Evolutionary conservation across 2,797 vertebrate species (phyloP), one percentile per base, ranked within the genome.

Genomic region (Microcaecilia unicolor): DNA sequence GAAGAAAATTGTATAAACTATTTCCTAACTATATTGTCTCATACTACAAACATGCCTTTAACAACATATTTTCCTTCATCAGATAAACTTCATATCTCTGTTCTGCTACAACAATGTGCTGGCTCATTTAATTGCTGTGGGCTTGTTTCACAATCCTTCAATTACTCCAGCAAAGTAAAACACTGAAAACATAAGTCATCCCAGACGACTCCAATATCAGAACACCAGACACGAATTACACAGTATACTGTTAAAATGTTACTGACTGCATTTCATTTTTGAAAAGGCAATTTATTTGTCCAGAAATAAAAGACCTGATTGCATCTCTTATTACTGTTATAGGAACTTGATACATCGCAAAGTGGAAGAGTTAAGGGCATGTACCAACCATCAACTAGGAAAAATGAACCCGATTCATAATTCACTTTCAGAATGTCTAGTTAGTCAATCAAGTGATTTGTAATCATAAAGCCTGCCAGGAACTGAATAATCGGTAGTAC

Each of bases 361-460:
- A 67, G 51, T 56, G 42, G 41, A 73, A 74, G 70, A 74, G 48
- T 74, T 74, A 74, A 47, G 70, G 41, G 37, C 58, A 63, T 75
- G 60, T 67, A 69, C 57, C 61, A 75, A 74, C 61, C 73, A 72
- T 67, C 72, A 71, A 69, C 51, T 55, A 73, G 61, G 56, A 73
- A 79, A 80, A 81, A 68, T 70, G 64, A 71, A 69, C 51, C 55
- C 72, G 64, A 77, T 84, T 86, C 85, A 86, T 93, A 92, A 93
- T 85, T 96, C 92, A 93, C 75, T 84, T 69, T 76, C 59, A 70
- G 78, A 90, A 88, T 81, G 81, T 93, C 88, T 91, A 89, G 86
- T 94, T 91, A 95, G 91, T 93, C 91, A 93, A 92, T 94, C 89
- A 92, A 91, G 84, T 90, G 86, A 91, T 93, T 89, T 92, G 90